Conservation (phyloP, 2,113 vertebrate species). For the Entomyzon cyanotis region DNA sequence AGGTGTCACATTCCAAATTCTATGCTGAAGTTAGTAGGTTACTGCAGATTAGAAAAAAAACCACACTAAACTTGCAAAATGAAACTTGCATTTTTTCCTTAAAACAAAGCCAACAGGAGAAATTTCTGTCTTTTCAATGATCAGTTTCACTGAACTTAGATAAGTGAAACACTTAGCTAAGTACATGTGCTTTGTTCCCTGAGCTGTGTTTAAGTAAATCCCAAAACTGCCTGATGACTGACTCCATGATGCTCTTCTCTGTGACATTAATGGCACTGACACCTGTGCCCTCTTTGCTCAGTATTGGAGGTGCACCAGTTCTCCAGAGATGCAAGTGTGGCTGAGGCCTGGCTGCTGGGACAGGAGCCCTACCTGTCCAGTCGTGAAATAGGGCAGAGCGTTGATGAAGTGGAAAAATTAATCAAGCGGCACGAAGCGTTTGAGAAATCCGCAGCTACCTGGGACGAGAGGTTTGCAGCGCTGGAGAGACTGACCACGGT, state of each 20-base stretch:
- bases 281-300: conserved; percentile 41
- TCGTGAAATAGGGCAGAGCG: conserved; percentile 89
- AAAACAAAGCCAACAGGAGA: background rate
- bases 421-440: conserved; percentile 97
- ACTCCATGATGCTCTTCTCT: background rate
- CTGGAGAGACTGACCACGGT: conserved; percentile 95
- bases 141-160: background rate
- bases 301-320: conserved; percentile 98
- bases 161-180: background rate
- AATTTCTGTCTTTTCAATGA: background rate
- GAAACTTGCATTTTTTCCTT: background rate
- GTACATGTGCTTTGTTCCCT: background rate
- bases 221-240: background rate
- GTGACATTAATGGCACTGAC: background rate
- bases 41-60: background rate
- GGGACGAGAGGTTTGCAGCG: conserved; percentile 95
- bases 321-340: conserved; percentile 92
- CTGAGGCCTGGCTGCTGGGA: conserved; percentile 94
- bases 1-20: background rate
- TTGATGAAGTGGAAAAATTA: conserved; percentile 95
- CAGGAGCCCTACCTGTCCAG: conserved; percentile 95
- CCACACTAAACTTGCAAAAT: background rate
- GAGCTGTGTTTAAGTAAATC: background rate
- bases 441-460: conserved; percentile 95
- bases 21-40: background rate